Evolutionary conservation across 37 sponge, comb jelly and placozoan genomes (phyloP), one percentile per base, ranked within the genome.

Genomic region (Spongilla lacustris): DNA sequence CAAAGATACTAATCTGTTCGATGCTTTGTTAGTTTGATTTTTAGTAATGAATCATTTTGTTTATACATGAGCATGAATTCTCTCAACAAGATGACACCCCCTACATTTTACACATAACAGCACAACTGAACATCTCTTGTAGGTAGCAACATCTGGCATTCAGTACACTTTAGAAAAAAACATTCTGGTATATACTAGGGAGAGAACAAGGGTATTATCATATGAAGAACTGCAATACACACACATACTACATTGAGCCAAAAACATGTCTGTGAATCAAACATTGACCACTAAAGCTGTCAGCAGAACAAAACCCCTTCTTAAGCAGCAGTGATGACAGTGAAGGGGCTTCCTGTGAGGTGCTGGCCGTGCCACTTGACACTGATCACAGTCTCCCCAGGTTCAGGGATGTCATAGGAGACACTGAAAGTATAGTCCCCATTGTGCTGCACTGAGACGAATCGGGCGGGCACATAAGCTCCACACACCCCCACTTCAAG

Each of bases 331-430:
- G 66, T 46, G 14, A 82, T 76, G 25, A 87, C 92, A 46, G 85
- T 88, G 77, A 94, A 96, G 6, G 97, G 97, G 73, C 94, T 93
- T 23, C 97, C 97, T 31, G 86, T 83, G 4, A 96, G 70, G 73
- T 96, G 97, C 41, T 94, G 81, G 1, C 90, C 95, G 78, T 94
- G 94, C 97, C 97, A 96, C 67, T 91, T 89, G 36, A 96, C 95
- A 41, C 69, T 85, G 50, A 96, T 94, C 14, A 77, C 86, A 5
- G 91, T 83, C 76, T 88, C 89, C 5, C 89, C 98, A 24, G 85
- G 80, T 83, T 93, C 94, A 4, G 87, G 71, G 3, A 95, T 81
- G 58, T 89, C 92, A 72, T 97, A 97, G 1, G 87, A 70, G 4
- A 97, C 86, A 66, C 77, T 90, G 89, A 95, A 97, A 11, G 92